Percentiles rank a stretch among this genome's conserved stretches.
phyloP scores from a whole-genome alignment of 2,888 invertebrate genomes.

The Amblyjoppa proteus region DNA sequence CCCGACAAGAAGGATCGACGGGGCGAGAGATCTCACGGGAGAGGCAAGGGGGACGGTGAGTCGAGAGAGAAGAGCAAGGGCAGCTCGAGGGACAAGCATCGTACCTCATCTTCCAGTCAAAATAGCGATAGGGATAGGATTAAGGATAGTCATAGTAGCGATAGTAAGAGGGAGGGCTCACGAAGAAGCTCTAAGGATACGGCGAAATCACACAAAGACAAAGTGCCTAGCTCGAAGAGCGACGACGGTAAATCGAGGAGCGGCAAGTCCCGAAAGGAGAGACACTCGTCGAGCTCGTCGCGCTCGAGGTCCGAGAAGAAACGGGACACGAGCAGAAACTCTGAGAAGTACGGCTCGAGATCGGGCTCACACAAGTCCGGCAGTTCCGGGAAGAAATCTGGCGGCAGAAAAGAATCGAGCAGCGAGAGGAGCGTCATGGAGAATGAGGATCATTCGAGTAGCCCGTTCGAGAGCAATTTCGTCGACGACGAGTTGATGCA shows the following conservation, averaged over 20 bases:
- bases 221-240: slow-evolving; percentile 67
- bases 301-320: slow-evolving; percentile 72
- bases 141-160: slow-evolving; percentile 71
- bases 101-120: slow-evolving; percentile 75
- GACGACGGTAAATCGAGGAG: slow-evolving; percentile 65
- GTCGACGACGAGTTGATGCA: slow-evolving; percentile 82
- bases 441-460: slow-evolving; percentile 73
- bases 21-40: slow-evolving; percentile 67
- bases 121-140: slow-evolving; percentile 75
- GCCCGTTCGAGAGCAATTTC: slow-evolving; percentile 71
- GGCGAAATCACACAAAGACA: slow-evolving; percentile 71
- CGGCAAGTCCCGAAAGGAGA: slow-evolving; percentile 75
- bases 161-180: slow-evolving; percentile 69
- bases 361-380: slow-evolving; percentile 77
- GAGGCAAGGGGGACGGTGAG: slow-evolving; percentile 76
- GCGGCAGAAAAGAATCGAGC: slow-evolving; percentile 73
- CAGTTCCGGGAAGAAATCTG: slow-evolving; percentile 73
- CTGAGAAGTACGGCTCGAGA: slow-evolving; percentile 69
- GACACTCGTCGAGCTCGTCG: slow-evolving; percentile 77
- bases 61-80: slow-evolving; percentile 79
- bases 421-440: slow-evolving; percentile 73
- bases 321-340: slow-evolving; percentile 76
- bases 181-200: slow-evolving; percentile 65
- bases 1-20: slow-evolving; percentile 69
- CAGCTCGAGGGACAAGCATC: slow-evolving; percentile 73